Evolutionary conservation across 2,888 invertebrate species (phyloP).

Genomic region (Hemicrepidius hirtus): DNA sequence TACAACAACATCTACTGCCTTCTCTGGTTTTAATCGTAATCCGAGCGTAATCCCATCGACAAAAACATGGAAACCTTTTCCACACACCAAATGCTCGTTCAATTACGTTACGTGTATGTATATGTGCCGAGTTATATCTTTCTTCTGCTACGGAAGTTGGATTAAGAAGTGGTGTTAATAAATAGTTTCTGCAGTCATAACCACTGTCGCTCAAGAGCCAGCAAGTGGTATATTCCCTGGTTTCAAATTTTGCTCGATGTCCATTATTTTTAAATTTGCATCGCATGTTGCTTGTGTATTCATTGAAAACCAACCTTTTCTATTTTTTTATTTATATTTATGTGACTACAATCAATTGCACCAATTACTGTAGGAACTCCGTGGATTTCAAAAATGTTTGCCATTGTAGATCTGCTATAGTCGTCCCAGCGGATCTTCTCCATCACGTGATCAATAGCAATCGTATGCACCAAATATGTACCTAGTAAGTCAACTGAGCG

Average conservation of each 20-base stretch:
- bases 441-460: too few relatives aligned
- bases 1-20: neutral
- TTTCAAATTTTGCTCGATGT: neutral
- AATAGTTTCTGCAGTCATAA: neutral
- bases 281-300: neutral
- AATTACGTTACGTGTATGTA: slow-evolving; percentile 4
- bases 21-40: too few relatives aligned
- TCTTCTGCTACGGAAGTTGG: neutral
- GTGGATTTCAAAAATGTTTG: too few relatives aligned
- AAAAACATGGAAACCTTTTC: slow-evolving; percentile 25
- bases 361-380: too few relatives aligned
- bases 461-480: too few relatives aligned
- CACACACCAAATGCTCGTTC: slow-evolving; percentile 14
- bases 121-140: slow-evolving; percentile 8
- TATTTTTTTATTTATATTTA: too few relatives aligned
- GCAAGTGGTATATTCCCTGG: neutral
- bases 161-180: slow-evolving; percentile 10
- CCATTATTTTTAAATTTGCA: neutral
- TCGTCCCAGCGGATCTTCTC: too few relatives aligned
- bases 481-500: too few relatives aligned
- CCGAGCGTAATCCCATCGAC: slow-evolving; percentile 1
- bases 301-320: neutral
- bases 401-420: too few relatives aligned
- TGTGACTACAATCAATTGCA: too few relatives aligned
- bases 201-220: neutral